phyloP scores from a whole-genome alignment of 1,140 invertebrate species.

The Agraylea sexmaculata region DNA sequence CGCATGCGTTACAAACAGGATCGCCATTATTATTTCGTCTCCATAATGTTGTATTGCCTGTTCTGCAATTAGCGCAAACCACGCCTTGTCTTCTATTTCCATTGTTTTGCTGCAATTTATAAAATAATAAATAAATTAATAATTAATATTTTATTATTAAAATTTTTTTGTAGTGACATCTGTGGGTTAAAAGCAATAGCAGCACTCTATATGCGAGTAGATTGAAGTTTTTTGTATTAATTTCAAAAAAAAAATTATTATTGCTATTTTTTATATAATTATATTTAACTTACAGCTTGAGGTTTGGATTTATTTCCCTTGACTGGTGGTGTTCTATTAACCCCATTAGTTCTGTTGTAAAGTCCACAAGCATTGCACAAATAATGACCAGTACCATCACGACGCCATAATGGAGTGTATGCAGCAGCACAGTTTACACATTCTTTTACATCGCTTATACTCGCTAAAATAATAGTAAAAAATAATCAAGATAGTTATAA shows the following conservation, averaged over 20 bases:
- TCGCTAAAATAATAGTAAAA: conserved; percentile 25
- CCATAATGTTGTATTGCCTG: conserved; percentile 77
- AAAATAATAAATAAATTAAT: conserved; percentile 1
- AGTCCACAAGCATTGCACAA: conserved; percentile 82
- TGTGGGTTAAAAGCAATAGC: conserved; percentile 1
- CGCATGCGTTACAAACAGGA: conserved; percentile 86
- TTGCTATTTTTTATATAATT: neutral
- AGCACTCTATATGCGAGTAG: neutral
- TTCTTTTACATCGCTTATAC: conserved; percentile 56
- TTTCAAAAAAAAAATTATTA: neutral
- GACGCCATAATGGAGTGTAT: conserved; percentile 74
- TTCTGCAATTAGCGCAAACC: conserved; percentile 78
- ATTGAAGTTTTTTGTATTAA: neutral
- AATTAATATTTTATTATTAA: conserved; percentile 3
- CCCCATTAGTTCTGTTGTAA: conserved; percentile 77
- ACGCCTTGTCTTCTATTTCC: conserved; percentile 63
- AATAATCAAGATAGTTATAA: neutral
- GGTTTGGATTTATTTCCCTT: conserved; percentile 44
- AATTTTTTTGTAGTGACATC: too few relatives aligned
- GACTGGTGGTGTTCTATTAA: conserved; percentile 64
- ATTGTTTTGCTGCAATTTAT: conserved; percentile 37
- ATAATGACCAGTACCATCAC: conserved; percentile 81
- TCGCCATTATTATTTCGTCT: conserved; percentile 78
- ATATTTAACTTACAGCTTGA: conserved; percentile 29
- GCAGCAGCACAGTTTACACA: conserved; percentile 84